Base-by-base conservation (phyloP, 1,140 invertebrate genomes). In the Trachymyrmex cornetzi region DNA sequence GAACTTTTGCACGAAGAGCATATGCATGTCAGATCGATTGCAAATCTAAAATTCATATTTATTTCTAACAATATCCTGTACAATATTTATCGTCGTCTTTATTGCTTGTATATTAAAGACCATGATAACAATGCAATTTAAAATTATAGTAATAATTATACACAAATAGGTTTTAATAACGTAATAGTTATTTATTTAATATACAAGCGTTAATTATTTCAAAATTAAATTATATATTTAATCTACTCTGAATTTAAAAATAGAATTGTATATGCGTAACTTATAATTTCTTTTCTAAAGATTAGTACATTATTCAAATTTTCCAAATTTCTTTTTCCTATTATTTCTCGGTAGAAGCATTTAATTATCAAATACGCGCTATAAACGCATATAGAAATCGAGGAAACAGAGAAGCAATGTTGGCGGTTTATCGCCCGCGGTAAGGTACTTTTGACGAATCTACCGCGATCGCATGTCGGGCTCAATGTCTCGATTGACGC, bases 401-500 rank as follows among this genome's bases (percentile, higher is more conserved):
- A 71, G 34, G 24, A 34, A 61, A n/a, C 5, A 87, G 7, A 86
- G 5, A 44, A 24, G 14, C 34, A 27, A 55, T 12, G 77, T 85
- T 34, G 88, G 69, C 57, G 0, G 38, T 89, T 38, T 14, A 61
- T 87, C 61, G 53, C 59, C 27, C 30, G 27, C 44, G 50, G 30
- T 64, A 7, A 16, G 3, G 14, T 72, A 82, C 34, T 30, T 88
- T 86, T 90, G 71, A 77, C 89, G 93, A 87, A 93, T 93, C 85
- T 77, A 90, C 75, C 89, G 90, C 87, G 92, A 93, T 91, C 89
- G 82, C 92, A 92, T 91, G 53, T 88, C 90, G 86, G 88, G 93
- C 92, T 92, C 91, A 91, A 93, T 93, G 90, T 92, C 89, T 93
- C 91, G 93, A 93, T 93, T 94, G 91, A 94, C 93, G 93, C 92